These are phyloP conservation scores for Nomada fucata DNA, from an alignment of 2,888 invertebrate genomes.

Conservation along the genomic window DNA sequence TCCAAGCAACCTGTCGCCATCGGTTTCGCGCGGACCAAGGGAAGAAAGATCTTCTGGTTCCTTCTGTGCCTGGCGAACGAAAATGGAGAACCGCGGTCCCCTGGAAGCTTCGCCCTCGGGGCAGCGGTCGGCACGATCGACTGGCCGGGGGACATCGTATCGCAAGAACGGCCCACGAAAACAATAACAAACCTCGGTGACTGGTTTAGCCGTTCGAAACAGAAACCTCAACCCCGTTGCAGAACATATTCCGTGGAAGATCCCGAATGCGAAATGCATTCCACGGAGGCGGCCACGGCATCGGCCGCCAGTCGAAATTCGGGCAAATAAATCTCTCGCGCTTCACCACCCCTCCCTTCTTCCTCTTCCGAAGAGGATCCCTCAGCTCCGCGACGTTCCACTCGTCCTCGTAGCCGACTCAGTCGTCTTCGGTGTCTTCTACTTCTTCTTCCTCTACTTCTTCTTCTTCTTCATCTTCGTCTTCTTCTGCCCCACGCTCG, in stretches of 20 bases:
- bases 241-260: conserved; percentile 79
- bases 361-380: conserved; percentile 18
- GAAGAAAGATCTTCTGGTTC: conserved; percentile 37
- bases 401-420: conserved; percentile 30
- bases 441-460: conserved; percentile 42
- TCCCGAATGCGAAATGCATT: conserved; percentile 83
- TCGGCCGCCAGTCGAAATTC: conserved; percentile 79
- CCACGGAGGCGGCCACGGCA: conserved; percentile 75
- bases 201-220: conserved; percentile 70
- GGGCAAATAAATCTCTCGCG: conserved; percentile 83
- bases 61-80: background rate
- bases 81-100: background rate
- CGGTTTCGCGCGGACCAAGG: conserved; percentile 43
- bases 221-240: conserved; percentile 13
- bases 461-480: conserved; percentile 40
- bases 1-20: conserved; percentile 40
- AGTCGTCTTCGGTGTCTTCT: conserved; percentile 16
- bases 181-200: conserved; percentile 76
- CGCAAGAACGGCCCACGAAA: conserved; percentile 62
- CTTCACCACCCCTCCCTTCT: conserved; percentile 63
- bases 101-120: conserved; percentile 12
- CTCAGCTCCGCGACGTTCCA: conserved; percentile 18
- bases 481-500: conserved; percentile 38
- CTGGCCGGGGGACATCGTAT: background rate
- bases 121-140: conserved; percentile 38